Evolutionary conservation across 2,888 invertebrate genomes (phyloP).

Genomic region (Andrena chrysosceles): DNA sequence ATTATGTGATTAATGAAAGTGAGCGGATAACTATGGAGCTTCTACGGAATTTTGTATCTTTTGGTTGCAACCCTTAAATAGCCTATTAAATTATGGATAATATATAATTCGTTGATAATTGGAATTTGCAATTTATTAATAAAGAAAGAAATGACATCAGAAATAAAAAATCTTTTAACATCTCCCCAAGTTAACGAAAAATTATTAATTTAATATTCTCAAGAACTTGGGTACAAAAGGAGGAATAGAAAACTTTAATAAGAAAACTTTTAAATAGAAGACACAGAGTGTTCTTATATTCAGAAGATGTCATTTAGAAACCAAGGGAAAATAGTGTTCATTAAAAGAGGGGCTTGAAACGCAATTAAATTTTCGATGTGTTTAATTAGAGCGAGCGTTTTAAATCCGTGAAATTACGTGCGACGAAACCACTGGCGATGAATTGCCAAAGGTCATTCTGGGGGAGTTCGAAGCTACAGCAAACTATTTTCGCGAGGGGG

Average conservation of each 20-base stretch:
- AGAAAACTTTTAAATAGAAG: not conserved
- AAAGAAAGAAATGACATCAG: no score
- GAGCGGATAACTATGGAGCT: no score
- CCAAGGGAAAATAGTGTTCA: not conserved
- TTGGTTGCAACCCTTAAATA: no score
- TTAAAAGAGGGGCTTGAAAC: not conserved
- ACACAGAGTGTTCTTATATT: not conserved
- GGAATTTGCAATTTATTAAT: no score
- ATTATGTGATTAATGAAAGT: no score
- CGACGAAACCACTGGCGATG: not conserved
- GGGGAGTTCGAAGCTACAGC: not conserved
- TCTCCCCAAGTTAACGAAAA: no score
- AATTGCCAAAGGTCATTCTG: not conserved
- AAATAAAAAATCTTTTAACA: no score
- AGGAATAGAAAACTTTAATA: not conserved
- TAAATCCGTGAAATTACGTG: not conserved
- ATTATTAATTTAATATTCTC: no score
- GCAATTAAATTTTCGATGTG: not conserved
- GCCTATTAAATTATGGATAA: no score
- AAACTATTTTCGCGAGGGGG: constrained; percentile 32
- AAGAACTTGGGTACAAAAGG: no score
- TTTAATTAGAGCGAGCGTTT: not conserved
- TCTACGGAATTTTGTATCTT: no score
- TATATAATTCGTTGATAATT: no score
- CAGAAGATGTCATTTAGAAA: not conserved